Evolutionary conservation across 2,797 vertebrate genomes (phyloP).

Genomic region (Rhynchonycteris naso): DNA sequence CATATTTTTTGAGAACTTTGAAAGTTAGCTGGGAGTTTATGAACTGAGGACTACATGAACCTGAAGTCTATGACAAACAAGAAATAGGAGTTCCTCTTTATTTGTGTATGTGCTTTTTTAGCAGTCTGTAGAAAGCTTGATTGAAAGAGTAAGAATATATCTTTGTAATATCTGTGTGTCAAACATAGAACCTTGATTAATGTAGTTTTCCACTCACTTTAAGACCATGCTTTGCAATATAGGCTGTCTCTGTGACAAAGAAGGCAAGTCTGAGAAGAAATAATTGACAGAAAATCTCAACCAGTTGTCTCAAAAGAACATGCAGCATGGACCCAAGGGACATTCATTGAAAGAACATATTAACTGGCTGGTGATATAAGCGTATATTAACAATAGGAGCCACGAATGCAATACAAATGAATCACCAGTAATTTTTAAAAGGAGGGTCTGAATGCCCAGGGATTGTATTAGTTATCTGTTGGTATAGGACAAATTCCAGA

Average conservation of each 20-base stretch:
- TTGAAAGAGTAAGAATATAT: neutral
- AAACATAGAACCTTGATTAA: neutral
- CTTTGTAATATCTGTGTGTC: neutral
- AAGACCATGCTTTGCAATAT: neutral
- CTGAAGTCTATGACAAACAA: neutral
- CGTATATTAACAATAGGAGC: neutral
- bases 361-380: slow-evolving; percentile 73
- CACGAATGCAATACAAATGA: slow-evolving; percentile 13
- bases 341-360: slow-evolving; percentile 45
- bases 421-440: slow-evolving; percentile 54
- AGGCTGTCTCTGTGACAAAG: slow-evolving; percentile 55
- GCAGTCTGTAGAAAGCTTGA: neutral
- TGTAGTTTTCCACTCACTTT: slow-evolving; percentile 1
- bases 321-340: slow-evolving; percentile 33
- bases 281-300: slow-evolving; percentile 68
- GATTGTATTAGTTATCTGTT: slow-evolving; percentile 23
- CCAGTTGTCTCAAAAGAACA: slow-evolving; percentile 67
- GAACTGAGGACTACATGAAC: neutral
- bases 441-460: neutral
- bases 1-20: slow-evolving; percentile 52
- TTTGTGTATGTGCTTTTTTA: slow-evolving; percentile 8
- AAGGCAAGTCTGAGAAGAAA: slow-evolving; percentile 63
- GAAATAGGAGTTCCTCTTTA: slow-evolving; percentile 32
- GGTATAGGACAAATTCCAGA: neutral
- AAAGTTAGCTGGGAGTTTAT: slow-evolving; percentile 51